Evolutionary conservation across 2,888 invertebrate genomes (phyloP), one percentile per base, ranked within the genome.

Genomic region (Hylaea fasciaria): DNA sequence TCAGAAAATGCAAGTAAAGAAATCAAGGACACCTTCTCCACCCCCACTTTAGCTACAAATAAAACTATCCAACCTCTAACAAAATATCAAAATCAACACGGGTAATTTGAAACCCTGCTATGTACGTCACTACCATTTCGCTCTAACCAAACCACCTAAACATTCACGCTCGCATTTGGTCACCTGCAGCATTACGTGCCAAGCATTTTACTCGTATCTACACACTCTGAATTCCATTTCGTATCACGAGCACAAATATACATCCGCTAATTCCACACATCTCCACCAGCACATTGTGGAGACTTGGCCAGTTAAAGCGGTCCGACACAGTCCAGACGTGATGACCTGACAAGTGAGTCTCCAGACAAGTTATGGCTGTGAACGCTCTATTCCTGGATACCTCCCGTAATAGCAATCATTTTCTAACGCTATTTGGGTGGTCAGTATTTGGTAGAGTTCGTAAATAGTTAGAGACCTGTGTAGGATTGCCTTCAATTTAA

Each of bases 341-440:
- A 69, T 58, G 66, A 64, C 55, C 64, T 74, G 85, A 81, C 85
- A 85, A 80, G 78, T 81, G 81, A 78, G 76, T 73, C 74, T 9
- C 29, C 74, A 73, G 76, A 71, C 72, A 70, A 75, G 71, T 74
- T 77, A 80, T 79, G 77, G 76, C 72, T 75, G 73, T 73, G 77
- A 75, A 80, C 69, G 74, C 62, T 76, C 80, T 85, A 84, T 82
- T 82, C 68, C 71, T 70, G 76, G 71, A 65, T 58, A 58, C 63
- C 44, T 53, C 41, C 47, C 7, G 61, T 69, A 72, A 75, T 72
- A 62, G 67, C 65, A 67, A 68, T 60, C 67, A 68, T 72, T 73
- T 66, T 71, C 68, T 63, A 52, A 29, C 17, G 64, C 64, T 62
- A 63, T 69, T 68, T 76, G 78, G 78, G 77, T 82, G 80, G 77